phyloP scores from a whole-genome alignment of 2,888 invertebrate genomes.

The Thysanoteuthis rhombus region DNA sequence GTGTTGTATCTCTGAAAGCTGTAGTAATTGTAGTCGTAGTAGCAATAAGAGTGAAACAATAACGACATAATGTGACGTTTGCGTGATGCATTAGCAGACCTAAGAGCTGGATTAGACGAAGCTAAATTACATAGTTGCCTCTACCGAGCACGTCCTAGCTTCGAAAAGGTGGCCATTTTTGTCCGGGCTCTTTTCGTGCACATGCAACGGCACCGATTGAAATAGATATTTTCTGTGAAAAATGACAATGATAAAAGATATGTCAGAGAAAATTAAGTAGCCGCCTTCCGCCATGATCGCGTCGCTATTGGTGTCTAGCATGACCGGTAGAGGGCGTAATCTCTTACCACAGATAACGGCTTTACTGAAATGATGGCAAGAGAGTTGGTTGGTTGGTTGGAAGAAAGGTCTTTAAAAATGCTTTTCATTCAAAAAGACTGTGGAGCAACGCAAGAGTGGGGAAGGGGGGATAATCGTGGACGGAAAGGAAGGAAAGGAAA shows the following conservation, averaged over 20 bases:
- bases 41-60: neutral
- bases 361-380: no score
- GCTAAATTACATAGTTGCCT: slow-evolving; percentile 22
- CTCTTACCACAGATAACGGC: neutral
- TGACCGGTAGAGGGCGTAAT: neutral
- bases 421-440: no score
- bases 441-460: no score
- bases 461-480: no score
- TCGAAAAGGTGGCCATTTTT: slow-evolving; percentile 22
- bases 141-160: neutral
- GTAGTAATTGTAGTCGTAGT: neutral
- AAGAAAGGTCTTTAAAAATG: no score
- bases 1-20: neutral
- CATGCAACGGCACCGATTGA: slow-evolving; percentile 20
- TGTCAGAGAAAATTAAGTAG: slow-evolving; percentile 19
- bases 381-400: no score
- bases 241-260: slow-evolving; percentile 31
- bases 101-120: neutral
- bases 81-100: slow-evolving; percentile 20
- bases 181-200: neutral
- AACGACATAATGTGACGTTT: slow-evolving; percentile 23
- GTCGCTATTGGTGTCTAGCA: slow-evolving; percentile 21
- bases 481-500: no score
- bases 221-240: slow-evolving; percentile 31
- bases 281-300: neutral